Evolutionary conservation across 2,113 vertebrate genomes (phyloP).

Genomic region (human (Homo sapiens)): GRCh38 chr18:55055001-55055500

Average conservation of each 20-base stretch:
- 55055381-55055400: too few relatives aligned
- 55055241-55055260: neutral
- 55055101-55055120: neutral
- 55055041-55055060: neutral
- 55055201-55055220: neutral
- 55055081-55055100: neutral
- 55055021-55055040: constrained; percentile 59
- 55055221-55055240: neutral
- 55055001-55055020: constrained; percentile 68
- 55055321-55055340: accelerated
- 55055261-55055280: neutral
- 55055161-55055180: neutral
- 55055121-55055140: neutral
- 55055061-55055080: neutral
- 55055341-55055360: neutral
- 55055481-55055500: neutral
- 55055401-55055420: neutral
- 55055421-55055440: neutral
- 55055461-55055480: neutral
- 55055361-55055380: neutral
- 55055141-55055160: neutral
- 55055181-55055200: neutral
- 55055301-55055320: neutral
- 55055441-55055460: neutral
- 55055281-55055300: accelerated